These are phyloP conservation scores for Sebastes minor DNA, from an alignment of 2,797 vertebrate species.

Conservation along the genomic window DNA sequence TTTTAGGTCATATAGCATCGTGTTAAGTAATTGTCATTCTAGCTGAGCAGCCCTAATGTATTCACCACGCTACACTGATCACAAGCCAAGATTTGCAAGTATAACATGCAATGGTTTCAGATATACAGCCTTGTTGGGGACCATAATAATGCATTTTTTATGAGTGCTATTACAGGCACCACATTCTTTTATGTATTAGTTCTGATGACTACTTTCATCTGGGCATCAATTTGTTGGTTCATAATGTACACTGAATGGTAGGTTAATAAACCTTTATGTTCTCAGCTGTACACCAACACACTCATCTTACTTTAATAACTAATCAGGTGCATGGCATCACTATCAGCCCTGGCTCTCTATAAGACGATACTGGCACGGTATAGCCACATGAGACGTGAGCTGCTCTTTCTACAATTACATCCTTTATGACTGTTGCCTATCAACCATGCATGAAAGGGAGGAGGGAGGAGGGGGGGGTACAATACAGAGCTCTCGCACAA, in stretches of 20 bases:
- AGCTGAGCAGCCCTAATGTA: background rate
- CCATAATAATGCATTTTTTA: background rate
- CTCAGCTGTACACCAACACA: background rate
- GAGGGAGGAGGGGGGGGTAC: background rate
- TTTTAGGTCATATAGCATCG: background rate
- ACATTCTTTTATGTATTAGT: background rate
- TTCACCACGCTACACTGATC: background rate
- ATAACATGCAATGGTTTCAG: background rate
- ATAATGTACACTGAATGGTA: background rate
- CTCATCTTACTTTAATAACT: conserved; percentile 2
- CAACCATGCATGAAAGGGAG: conserved; percentile 3
- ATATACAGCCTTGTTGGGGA: background rate
- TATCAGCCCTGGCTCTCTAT: background rate
- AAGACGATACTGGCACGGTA: background rate
- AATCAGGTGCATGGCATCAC: background rate
- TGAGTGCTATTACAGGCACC: background rate
- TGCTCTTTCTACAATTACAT: conserved; percentile 9
- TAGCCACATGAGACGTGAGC: background rate
- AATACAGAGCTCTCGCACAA: conserved; percentile 16
- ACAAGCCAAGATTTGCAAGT: background rate
- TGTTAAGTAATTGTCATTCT: background rate
- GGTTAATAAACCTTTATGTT: background rate
- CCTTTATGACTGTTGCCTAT: conserved; percentile 11
- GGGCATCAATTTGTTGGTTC: background rate
- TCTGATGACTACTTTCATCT: background rate